A percentile compares a stretch with the other conserved stretches of the same genome.
Conservation (phyloP, 2,113 vertebrate species). For the Trematocara stigmaticum region DNA sequence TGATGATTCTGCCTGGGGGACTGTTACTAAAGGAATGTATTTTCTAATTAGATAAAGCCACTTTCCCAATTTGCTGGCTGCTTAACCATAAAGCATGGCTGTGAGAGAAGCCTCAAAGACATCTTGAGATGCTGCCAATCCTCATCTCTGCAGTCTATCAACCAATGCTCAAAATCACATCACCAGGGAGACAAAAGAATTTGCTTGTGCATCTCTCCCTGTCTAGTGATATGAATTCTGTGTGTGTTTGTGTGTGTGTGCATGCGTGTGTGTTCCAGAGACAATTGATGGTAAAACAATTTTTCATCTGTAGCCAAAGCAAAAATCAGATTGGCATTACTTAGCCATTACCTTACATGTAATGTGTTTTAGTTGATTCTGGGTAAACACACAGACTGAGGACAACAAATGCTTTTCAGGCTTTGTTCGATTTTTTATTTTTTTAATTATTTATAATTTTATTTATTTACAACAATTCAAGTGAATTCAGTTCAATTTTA, state of each 20-base stretch:
- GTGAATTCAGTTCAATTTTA: not conserved
- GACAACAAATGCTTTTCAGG: not conserved
- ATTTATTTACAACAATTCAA: not conserved
- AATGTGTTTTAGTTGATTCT: constrained; percentile 20
- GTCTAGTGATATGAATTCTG: constrained; percentile 2
- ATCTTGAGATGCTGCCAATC: constrained; percentile 65
- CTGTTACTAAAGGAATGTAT: constrained; percentile 68
- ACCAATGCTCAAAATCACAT: constrained; percentile 40
- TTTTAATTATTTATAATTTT: not conserved
- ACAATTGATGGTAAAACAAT: constrained; percentile 19
- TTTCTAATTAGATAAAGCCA: constrained; percentile 77
- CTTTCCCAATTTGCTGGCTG: constrained; percentile 76
- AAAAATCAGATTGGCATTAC: constrained; percentile 18
- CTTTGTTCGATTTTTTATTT: not conserved
- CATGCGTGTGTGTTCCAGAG: constrained; percentile 31
- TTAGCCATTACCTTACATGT: not conserved
- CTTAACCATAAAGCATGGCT: constrained; percentile 71
- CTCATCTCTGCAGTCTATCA: constrained; percentile 37
- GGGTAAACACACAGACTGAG: constrained; percentile 12
- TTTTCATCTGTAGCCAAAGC: constrained; percentile 29
- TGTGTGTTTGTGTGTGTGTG: constrained; percentile 26
- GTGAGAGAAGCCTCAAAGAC: constrained; percentile 59
- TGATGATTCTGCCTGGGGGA: constrained; percentile 70
- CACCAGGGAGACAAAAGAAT: constrained; percentile 52
- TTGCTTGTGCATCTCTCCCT: constrained; percentile 18